Conservation (phyloP, 2,797 vertebrate species). For the Spatula clypeata region DNA sequence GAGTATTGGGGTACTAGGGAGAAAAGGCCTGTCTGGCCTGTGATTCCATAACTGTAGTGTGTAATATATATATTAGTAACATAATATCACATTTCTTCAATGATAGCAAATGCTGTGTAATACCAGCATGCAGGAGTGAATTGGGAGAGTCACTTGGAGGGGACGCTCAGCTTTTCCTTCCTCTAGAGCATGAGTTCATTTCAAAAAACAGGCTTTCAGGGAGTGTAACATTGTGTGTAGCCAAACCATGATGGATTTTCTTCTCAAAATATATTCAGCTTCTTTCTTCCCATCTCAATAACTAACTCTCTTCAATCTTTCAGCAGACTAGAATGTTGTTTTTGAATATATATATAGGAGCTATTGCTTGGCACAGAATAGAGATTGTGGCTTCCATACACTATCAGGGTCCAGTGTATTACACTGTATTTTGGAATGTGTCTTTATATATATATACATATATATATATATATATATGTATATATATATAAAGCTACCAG, state of each 20-base stretch:
- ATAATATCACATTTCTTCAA: not conserved
- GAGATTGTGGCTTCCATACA: not conserved
- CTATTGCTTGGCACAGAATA: slow-evolving; percentile 1
- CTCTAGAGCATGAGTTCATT: not conserved
- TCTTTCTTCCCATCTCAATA: slow-evolving; percentile 28
- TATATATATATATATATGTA: no score
- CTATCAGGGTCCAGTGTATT: not conserved
- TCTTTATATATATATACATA: not conserved
- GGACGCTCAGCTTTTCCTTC: not conserved
- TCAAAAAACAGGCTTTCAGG: slow-evolving; percentile 7
- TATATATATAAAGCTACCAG: no score
- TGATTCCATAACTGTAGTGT: not conserved
- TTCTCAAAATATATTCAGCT: slow-evolving; percentile 21
- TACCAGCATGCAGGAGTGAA: not conserved
- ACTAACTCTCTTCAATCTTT: slow-evolving; percentile 28
- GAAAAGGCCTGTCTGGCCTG: not conserved
- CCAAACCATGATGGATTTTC: slow-evolving; percentile 37
- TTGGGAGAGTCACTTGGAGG: not conserved
- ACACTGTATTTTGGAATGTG: not conserved
- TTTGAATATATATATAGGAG: not conserved
- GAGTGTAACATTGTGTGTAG: not conserved
- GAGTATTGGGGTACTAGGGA: not conserved
- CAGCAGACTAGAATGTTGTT: slow-evolving; percentile 24
- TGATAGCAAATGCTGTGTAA: not conserved
- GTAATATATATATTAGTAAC: not conserved